Percentiles rank a stretch among this genome's conserved stretches.
Evolutionary conservation across 2,113 vertebrate species (phyloP).

Genomic region (Mormyrus iriodes): DNA sequence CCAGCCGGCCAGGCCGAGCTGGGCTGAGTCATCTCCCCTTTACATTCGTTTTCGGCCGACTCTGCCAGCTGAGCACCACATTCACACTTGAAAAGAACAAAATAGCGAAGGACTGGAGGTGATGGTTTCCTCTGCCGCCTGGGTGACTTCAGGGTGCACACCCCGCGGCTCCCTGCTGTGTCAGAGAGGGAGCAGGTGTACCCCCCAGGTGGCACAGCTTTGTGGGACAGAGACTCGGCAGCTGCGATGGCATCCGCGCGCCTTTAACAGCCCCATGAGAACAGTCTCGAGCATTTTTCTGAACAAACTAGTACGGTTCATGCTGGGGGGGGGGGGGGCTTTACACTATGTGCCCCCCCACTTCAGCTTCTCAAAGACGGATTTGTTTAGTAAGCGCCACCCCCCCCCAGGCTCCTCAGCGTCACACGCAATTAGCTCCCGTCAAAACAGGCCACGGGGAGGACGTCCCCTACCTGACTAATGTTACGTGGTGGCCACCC

Average conservation of each 20-base stretch:
- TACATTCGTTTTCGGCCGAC: constrained; percentile 25
- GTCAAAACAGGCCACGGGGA: constrained; percentile 50
- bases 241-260: not conserved
- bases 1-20: not conserved
- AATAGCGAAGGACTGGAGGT: not conserved
- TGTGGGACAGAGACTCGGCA: not conserved
- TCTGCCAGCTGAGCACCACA: not conserved
- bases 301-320: constrained; percentile 35
- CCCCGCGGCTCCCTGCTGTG: not conserved
- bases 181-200: constrained; percentile 45
- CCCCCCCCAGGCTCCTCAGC: constrained; percentile 38
- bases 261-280: not conserved
- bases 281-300: not conserved
- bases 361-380: constrained; percentile 38
- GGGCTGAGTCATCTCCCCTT: not conserved
- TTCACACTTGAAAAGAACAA: not conserved
- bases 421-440: constrained; percentile 56
- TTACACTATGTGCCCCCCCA: constrained; percentile 12
- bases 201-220: not conserved
- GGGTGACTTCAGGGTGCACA: not conserved
- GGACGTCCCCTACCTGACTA: constrained; percentile 39
- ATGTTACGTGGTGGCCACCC: constrained; percentile 48
- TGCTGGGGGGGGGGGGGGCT: constrained; percentile 25
- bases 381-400: constrained; percentile 36
- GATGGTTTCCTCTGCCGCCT: not conserved